Conservation (phyloP, 64 coral and sea anemone genomes). For the Stylophora pistillata region DNA sequence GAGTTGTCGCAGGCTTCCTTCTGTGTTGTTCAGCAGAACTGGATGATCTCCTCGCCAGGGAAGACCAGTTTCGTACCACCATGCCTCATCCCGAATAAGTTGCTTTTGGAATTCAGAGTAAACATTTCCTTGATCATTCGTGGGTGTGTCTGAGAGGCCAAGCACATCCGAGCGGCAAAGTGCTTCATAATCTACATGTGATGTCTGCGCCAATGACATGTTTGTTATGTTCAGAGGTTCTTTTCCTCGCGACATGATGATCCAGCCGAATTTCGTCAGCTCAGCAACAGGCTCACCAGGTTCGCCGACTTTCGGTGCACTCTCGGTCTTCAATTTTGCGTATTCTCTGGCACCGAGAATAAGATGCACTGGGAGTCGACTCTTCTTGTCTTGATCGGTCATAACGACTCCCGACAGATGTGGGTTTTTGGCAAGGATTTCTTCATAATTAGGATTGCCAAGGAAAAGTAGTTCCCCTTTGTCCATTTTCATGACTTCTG, state of each 20-base stretch:
- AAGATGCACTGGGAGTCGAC: slow-evolving; percentile 54
- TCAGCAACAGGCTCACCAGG: slow-evolving; percentile 40
- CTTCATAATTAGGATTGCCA: slow-evolving; percentile 60
- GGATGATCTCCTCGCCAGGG: slow-evolving; percentile 49
- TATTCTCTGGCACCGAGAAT: slow-evolving; percentile 44
- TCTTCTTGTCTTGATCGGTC: slow-evolving; percentile 39
- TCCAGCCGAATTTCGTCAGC: slow-evolving; percentile 57
- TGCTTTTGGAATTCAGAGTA: slow-evolving; percentile 54
- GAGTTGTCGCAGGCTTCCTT: slow-evolving; percentile 27
- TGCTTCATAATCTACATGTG: slow-evolving; percentile 2
- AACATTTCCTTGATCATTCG: neutral
- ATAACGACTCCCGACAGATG: slow-evolving; percentile 62
- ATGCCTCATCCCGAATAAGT: slow-evolving; percentile 16
- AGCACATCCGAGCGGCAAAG: slow-evolving; percentile 14
- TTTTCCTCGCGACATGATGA: slow-evolving; percentile 5
- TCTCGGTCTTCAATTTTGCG: slow-evolving; percentile 12
- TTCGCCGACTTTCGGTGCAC: slow-evolving; percentile 9
- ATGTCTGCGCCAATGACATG: neutral
- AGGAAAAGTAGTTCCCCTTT: slow-evolving; percentile 48
- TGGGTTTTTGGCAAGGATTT: slow-evolving; percentile 35
- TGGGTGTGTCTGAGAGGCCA: slow-evolving; percentile 27
- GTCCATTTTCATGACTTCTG: slow-evolving; percentile 56
- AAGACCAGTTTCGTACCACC: slow-evolving; percentile 55
- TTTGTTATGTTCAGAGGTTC: neutral
- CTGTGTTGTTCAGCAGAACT: slow-evolving; percentile 41